Percentiles rank a stretch among this genome's conserved stretches.
phyloP scores from a whole-genome alignment of 2,888 invertebrate genomes.

The Machimus atricapillus region DNA sequence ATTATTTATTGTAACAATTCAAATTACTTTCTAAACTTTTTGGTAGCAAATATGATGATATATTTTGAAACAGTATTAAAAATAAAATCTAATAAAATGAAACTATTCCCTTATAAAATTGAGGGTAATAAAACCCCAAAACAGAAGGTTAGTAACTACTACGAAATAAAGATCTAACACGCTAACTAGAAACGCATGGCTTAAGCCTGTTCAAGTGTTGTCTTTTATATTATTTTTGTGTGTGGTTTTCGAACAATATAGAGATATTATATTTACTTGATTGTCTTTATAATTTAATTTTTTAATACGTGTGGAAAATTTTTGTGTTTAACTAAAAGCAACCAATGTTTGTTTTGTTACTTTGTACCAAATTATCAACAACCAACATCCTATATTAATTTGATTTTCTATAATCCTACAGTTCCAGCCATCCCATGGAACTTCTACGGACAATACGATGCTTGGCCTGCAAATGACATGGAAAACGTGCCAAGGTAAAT shows the following conservation, averaged over 20 bases:
- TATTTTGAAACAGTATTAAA: too few relatives aligned
- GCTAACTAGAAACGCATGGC: neutral
- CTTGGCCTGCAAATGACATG: conserved; percentile 59
- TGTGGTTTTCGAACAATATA: neutral
- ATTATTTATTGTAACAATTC: too few relatives aligned
- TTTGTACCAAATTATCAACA: neutral
- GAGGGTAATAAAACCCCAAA: neutral
- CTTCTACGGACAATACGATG: conserved; percentile 58
- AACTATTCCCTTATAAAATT: too few relatives aligned
- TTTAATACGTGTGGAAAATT: neutral
- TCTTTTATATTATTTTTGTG: neutral
- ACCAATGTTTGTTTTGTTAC: neutral
- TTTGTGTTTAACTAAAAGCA: neutral
- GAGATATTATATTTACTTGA: neutral
- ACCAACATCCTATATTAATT: neutral
- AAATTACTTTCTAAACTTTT: too few relatives aligned
- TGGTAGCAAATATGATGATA: too few relatives aligned
- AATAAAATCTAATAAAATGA: too few relatives aligned
- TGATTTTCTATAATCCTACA: conserved; percentile 51
- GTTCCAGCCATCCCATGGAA: conserved; percentile 62
- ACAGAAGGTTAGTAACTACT: neutral
- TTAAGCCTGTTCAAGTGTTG: neutral
- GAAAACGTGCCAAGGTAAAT: conserved; percentile 59
- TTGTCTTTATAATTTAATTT: neutral
- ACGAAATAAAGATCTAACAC: neutral